Evolutionary conservation across 2,113 vertebrate species (phyloP).

Genomic region (Indri indri): DNA sequence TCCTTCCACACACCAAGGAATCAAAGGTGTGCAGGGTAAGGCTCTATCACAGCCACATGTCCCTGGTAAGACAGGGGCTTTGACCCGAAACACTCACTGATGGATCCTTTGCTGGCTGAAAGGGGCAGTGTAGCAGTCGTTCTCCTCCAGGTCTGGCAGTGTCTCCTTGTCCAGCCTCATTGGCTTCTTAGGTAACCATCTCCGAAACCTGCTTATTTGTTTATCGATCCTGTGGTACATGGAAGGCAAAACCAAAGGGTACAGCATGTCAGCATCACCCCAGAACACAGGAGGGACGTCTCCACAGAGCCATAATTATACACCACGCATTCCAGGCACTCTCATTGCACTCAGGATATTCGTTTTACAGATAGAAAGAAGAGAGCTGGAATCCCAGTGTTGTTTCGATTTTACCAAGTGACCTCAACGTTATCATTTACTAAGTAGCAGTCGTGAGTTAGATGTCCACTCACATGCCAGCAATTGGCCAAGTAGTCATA

Average conservation of each 20-base stretch:
- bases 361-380: neutral
- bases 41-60: neutral
- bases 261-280: conserved; percentile 48
- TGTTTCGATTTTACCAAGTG: neutral
- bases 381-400: neutral
- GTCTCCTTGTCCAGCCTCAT: conserved; percentile 95
- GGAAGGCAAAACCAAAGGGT: conserved; percentile 77
- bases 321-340: neutral
- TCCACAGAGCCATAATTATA: neutral
- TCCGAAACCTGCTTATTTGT: conserved; percentile 94
- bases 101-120: conserved; percentile 97
- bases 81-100: conserved; percentile 88
- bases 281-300: neutral
- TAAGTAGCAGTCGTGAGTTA: neutral
- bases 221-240: conserved; percentile 93
- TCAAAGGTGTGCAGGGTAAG: neutral
- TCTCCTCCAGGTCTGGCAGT: conserved; percentile 95
- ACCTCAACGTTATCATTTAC: neutral
- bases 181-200: conserved; percentile 95
- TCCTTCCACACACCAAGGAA: neutral
- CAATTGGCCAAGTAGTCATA: neutral
- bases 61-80: neutral
- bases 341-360: neutral
- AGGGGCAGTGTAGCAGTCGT: conserved; percentile 96
- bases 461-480: neutral